These are phyloP conservation scores for Edolisoma coerulescens DNA, from an alignment of 2,113 vertebrate species.

Conservation along the genomic window DNA sequence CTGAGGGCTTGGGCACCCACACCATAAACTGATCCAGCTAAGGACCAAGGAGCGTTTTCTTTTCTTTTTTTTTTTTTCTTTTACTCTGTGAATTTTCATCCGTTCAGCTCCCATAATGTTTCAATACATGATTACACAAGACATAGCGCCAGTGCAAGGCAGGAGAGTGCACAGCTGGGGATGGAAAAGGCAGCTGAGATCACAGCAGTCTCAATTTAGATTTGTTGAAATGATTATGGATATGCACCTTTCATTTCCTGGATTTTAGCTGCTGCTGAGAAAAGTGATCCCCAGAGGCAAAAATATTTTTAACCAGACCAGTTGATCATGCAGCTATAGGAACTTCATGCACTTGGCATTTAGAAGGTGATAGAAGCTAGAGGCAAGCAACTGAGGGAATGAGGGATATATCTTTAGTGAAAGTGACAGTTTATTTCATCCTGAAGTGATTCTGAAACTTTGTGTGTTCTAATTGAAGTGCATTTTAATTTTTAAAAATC, in stretches of 20 bases:
- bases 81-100: neutral
- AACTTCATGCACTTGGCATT: neutral
- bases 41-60: neutral
- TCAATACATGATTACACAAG: neutral
- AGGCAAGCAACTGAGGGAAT: neutral
- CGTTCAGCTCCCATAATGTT: neutral
- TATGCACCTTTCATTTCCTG: constrained; percentile 21
- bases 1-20: neutral
- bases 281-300: neutral
- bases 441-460: neutral
- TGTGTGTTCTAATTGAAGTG: neutral
- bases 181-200: constrained; percentile 8
- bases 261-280: constrained; percentile 16
- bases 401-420: neutral
- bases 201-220: constrained; percentile 26
- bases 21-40: neutral
- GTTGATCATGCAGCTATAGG: neutral
- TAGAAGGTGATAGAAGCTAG: neutral
- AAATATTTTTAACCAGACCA: neutral
- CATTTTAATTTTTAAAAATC: neutral
- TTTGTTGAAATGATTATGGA: constrained; percentile 29
- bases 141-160: neutral
- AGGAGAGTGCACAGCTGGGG: neutral
- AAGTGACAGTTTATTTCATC: neutral
- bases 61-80: neutral